A percentile compares a stretch with the other conserved stretches of the same genome.
phyloP scores from a whole-genome alignment of 2,888 invertebrate genomes.

The Carpatolechia fugitivella region DNA sequence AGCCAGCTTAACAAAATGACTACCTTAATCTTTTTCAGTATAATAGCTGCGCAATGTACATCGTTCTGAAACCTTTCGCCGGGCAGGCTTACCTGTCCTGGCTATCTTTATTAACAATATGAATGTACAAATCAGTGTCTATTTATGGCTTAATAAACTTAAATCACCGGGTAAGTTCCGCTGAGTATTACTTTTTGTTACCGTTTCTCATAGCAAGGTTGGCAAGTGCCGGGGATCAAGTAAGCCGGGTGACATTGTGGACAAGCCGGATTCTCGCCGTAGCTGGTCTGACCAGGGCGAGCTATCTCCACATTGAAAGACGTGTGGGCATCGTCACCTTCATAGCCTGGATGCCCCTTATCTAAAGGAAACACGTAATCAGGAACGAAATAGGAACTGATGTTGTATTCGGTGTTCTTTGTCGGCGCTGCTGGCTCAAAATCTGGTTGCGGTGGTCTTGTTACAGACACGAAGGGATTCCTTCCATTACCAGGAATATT shows the following conservation, averaged over 20 bases:
- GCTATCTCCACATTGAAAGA: slow-evolving; percentile 81
- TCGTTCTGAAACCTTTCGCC: no score
- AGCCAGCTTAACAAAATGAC: no score
- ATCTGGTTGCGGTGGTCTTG: slow-evolving; percentile 49
- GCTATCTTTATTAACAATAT: no score
- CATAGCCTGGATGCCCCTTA: slow-evolving; percentile 79
- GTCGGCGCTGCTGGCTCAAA: slow-evolving; percentile 41
- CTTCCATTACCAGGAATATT: slow-evolving; percentile 34
- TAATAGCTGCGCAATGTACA: no score
- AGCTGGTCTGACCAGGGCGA: slow-evolving; percentile 61
- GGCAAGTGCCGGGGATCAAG: slow-evolving; percentile 80
- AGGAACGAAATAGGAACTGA: slow-evolving; percentile 80
- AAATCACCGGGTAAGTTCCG: slow-evolving; percentile 3
- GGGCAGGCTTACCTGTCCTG: no score
- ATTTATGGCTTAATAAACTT: slow-evolving; percentile 6
- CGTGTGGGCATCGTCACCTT: slow-evolving; percentile 75
- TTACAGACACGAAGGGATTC: slow-evolving; percentile 56
- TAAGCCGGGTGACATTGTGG: slow-evolving; percentile 83
- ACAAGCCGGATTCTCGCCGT: slow-evolving; percentile 80
- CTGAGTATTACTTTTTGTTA: slow-evolving; percentile 35
- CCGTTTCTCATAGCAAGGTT: slow-evolving; percentile 81
- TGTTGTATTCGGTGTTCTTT: slow-evolving; percentile 74
- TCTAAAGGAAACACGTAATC: slow-evolving; percentile 81
- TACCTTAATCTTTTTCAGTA: no score
- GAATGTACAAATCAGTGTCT: background rate